A percentile compares a stretch with the other conserved stretches of the same genome.
Evolutionary conservation across 2,113 vertebrate species (phyloP).

Genomic region (Rhinoptilus africanus): DNA sequence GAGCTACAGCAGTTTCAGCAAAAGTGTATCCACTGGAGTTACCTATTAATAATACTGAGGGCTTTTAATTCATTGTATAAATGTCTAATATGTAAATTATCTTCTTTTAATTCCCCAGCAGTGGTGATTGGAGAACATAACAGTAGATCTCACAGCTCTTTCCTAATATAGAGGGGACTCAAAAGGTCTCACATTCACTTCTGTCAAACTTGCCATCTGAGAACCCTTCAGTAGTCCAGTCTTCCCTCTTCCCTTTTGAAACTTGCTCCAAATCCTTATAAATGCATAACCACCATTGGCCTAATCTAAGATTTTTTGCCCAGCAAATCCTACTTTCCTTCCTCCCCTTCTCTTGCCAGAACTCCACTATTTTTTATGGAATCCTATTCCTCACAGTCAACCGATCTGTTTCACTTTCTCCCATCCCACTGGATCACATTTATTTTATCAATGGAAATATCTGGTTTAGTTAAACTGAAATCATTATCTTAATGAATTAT

Average conservation of each 20-base stretch:
- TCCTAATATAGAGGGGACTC: neutral
- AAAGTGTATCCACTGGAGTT: neutral
- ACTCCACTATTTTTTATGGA: neutral
- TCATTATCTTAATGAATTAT: neutral
- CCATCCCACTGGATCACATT: accelerated
- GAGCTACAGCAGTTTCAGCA: neutral
- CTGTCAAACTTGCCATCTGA: accelerated
- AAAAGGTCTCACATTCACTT: neutral
- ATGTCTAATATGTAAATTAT: neutral
- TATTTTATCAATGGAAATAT: neutral
- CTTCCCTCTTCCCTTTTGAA: neutral
- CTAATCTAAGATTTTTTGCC: neutral
- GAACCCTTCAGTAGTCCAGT: neutral
- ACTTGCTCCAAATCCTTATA: neutral
- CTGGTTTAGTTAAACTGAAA: neutral
- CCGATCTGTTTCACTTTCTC: neutral
- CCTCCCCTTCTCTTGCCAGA: neutral
- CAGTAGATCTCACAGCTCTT: neutral
- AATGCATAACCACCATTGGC: neutral
- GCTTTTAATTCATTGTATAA: neutral
- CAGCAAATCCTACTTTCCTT: neutral
- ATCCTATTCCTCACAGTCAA: neutral
- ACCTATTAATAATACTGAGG: neutral
- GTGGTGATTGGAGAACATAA: neutral
- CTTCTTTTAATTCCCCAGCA: neutral